Evolutionary conservation across 2,797 vertebrate species (phyloP).

Genomic region (Tokudaia muenninki): DNA sequence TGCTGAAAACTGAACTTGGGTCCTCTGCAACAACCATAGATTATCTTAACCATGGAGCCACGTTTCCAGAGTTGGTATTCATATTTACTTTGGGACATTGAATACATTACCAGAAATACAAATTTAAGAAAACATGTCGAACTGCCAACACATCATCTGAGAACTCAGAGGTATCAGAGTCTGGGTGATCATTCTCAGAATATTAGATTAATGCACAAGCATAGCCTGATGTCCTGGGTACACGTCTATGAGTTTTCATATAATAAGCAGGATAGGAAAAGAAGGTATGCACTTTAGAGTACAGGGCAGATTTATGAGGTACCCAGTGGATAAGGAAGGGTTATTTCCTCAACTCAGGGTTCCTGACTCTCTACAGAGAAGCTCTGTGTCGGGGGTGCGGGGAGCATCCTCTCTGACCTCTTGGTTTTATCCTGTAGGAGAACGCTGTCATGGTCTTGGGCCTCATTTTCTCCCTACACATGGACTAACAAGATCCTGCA

Average conservation of each 20-base stretch:
- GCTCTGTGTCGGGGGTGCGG: accelerated
- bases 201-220: background rate
- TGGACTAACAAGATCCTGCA: background rate
- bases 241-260: background rate
- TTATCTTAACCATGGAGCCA: background rate
- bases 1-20: background rate
- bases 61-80: background rate
- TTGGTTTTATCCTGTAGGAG: too few relatives aligned
- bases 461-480: background rate
- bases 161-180: background rate
- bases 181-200: background rate
- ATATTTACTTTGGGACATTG: background rate
- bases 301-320: background rate
- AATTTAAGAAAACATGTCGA: background rate
- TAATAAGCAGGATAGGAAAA: background rate
- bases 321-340: background rate
- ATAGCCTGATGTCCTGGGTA: background rate
- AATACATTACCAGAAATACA: background rate
- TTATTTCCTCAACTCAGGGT: background rate
- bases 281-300: background rate
- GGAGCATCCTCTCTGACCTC: too few relatives aligned
- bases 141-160: background rate
- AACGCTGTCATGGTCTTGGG: background rate
- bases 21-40: background rate
- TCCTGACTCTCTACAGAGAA: background rate